A percentile compares a stretch with the other conserved stretches of the same genome.
Evolutionary conservation across 2,113 vertebrate genomes (phyloP).

Genomic region (Egretta garzetta): DNA sequence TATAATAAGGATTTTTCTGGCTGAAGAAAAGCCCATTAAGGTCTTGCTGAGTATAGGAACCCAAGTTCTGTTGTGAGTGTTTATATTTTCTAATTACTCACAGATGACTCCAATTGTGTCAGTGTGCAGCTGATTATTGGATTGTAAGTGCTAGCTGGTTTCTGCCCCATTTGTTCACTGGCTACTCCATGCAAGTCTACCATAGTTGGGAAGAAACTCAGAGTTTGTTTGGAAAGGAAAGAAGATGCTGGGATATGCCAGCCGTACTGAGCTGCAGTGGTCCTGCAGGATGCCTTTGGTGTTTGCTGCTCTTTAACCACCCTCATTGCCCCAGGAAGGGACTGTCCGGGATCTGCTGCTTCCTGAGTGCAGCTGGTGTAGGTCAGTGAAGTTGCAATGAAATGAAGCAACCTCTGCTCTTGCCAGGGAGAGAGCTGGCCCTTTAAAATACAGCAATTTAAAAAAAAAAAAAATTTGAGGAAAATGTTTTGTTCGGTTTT

Average conservation of each 20-base stretch:
- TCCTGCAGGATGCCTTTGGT: neutral
- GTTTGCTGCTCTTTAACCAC: neutral
- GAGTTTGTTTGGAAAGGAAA: neutral
- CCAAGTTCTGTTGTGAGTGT: slow-evolving; percentile 12
- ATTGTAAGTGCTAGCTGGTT: neutral
- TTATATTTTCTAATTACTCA: slow-evolving; percentile 52
- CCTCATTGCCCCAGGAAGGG: neutral
- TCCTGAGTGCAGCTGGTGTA: neutral
- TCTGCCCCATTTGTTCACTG: slow-evolving; percentile 9
- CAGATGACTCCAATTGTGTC: slow-evolving; percentile 49
- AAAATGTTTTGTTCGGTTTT: neutral
- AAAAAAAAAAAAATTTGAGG: neutral
- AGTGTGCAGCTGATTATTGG: neutral
- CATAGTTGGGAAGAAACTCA: neutral
- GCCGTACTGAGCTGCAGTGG: neutral
- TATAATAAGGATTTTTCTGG: slow-evolving; percentile 51
- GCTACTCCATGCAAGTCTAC: neutral
- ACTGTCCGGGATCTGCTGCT: neutral
- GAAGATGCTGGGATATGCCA: neutral
- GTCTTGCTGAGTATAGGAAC: slow-evolving; percentile 54
- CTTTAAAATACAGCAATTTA: neutral
- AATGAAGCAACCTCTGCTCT: neutral
- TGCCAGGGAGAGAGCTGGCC: neutral
- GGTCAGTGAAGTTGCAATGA: neutral
- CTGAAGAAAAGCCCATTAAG: slow-evolving; percentile 61